These are phyloP conservation scores for Xenopus petersii DNA, from an alignment of 2,797 vertebrate genomes.

Conservation along the genomic window DNA sequence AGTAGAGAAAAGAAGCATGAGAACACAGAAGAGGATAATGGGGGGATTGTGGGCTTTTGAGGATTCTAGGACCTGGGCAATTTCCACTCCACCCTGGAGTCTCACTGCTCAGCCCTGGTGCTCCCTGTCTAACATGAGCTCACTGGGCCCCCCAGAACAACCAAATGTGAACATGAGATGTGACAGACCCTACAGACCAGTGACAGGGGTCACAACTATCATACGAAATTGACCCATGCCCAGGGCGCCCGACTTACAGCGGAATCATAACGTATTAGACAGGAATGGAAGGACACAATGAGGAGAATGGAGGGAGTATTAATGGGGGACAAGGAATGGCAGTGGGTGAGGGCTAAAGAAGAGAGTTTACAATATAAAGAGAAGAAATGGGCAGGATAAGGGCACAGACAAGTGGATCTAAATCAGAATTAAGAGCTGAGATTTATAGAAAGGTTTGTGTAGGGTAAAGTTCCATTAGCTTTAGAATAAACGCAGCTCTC, in stretches of 20 bases:
- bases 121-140: no score
- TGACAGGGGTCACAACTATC: background rate
- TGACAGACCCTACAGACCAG: conserved; percentile 8
- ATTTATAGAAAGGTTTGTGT: no score
- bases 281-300: conserved; percentile 3
- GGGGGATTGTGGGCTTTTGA: no score
- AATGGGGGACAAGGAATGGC: background rate
- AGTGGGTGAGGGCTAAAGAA: background rate
- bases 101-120: no score
- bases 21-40: no score
- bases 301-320: background rate
- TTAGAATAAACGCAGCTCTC: no score
- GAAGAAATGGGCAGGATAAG: background rate
- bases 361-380: no score
- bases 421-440: background rate
- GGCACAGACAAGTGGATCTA: background rate
- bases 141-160: no score
- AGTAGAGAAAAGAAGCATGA: background rate
- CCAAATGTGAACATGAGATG: conserved; percentile 11
- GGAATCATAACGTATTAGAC: background rate
- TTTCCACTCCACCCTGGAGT: no score
- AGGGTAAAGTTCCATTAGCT: no score
- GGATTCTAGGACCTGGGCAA: no score
- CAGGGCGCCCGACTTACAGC: conserved; percentile 10
- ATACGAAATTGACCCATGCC: conserved; percentile 12